These are phyloP conservation scores for Drosophila sp. DNA, from an alignment of 1,140 invertebrate genomes.

Conservation along the genomic window DNA sequence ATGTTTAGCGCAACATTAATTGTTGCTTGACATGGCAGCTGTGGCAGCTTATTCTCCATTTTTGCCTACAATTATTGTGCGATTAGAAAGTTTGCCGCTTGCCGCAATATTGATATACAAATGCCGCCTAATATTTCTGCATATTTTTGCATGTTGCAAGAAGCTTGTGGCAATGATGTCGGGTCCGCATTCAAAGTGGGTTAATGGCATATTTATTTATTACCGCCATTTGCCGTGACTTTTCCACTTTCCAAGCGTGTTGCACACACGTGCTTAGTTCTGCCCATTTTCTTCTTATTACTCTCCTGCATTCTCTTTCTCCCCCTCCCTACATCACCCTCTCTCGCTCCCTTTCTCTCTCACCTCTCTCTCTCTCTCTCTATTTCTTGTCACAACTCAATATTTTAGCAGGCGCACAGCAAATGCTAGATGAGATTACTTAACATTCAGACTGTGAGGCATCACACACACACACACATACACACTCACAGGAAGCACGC, in stretches of 20 bases:
- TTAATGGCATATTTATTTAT: constrained; percentile 80
- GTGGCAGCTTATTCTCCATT: constrained; percentile 26
- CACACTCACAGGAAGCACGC: not conserved
- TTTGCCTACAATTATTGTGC: constrained; percentile 67
- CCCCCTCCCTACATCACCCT: constrained; percentile 21
- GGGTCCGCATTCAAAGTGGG: constrained; percentile 46
- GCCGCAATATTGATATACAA: constrained; percentile 62
- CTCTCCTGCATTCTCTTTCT: constrained; percentile 17
- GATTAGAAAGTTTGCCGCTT: constrained; percentile 71
- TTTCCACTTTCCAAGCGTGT: constrained; percentile 18
- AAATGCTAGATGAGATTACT: constrained; percentile 15
- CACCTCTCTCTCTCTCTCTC: constrained; percentile 32
- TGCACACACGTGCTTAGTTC: constrained; percentile 52
- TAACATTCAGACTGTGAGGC: not conserved
- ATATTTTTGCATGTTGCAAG: constrained; percentile 50
- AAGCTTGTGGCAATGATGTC: constrained; percentile 35
- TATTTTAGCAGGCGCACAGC: constrained; percentile 51
- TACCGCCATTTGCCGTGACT: constrained; percentile 57
- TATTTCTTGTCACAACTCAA: constrained; percentile 26
- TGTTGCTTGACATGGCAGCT: constrained; percentile 43
- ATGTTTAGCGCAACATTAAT: constrained; percentile 42
- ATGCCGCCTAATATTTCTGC: constrained; percentile 56
- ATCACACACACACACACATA: constrained; percentile 11
- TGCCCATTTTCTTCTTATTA: constrained; percentile 14
- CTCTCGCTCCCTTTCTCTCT: constrained; percentile 31